Evolutionary conservation across 2,888 invertebrate genomes (phyloP).

Genomic region (Eristalis intricaria): DNA sequence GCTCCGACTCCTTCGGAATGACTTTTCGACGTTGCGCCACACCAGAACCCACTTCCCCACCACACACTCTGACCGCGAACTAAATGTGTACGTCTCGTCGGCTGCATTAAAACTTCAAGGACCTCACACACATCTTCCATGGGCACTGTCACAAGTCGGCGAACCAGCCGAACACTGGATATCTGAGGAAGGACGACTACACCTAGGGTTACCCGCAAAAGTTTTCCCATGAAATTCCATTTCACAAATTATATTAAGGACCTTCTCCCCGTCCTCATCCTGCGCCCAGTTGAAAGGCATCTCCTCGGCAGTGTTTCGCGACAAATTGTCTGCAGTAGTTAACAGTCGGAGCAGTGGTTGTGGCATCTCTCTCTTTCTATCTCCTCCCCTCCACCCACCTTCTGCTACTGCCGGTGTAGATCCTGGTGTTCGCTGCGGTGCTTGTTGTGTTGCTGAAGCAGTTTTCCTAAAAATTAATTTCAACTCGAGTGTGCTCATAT

Average conservation of each 20-base stretch:
- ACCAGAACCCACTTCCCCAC: background rate
- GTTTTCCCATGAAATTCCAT: constrained; percentile 70
- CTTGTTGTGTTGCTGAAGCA: constrained; percentile 12
- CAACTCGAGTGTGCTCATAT: constrained; percentile 66
- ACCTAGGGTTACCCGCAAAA: constrained; percentile 64
- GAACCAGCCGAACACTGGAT: constrained; percentile 1
- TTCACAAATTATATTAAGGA: constrained; percentile 64
- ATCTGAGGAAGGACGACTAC: background rate
- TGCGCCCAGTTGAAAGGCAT: background rate
- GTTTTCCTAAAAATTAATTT: constrained; percentile 70
- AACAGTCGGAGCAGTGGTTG: constrained; percentile 13
- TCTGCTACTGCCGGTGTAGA: background rate
- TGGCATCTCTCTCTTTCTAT: too few species aligned
- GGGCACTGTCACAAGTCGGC: constrained; percentile 47
- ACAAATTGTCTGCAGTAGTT: constrained; percentile 69
- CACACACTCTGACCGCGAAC: constrained; percentile 39
- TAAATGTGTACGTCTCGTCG: constrained; percentile 26
- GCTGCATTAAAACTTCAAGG: constrained; percentile 61
- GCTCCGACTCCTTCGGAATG: constrained; percentile 28
- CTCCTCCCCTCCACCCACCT: too few species aligned
- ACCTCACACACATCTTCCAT: constrained; percentile 44
- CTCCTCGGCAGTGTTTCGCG: constrained; percentile 20
- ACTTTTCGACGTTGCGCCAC: constrained; percentile 14
- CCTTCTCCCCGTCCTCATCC: background rate
- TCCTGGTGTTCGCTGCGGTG: background rate